phyloP scores from a whole-genome alignment of 1,140 invertebrate genomes.

The Leptopilina clavipes region DNA sequence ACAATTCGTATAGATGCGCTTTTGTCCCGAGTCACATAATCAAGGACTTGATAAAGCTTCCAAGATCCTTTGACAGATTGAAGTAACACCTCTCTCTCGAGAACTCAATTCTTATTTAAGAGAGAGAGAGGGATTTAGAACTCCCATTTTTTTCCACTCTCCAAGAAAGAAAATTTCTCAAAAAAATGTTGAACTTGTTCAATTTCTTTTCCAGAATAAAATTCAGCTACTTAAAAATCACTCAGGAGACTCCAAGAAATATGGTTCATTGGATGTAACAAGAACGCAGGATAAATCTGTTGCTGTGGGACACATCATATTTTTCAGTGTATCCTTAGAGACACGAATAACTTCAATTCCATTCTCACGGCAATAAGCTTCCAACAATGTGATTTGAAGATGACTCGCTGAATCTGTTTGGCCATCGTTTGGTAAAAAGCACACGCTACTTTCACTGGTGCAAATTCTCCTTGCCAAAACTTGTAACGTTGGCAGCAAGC shows the following conservation, averaged over 20 bases:
- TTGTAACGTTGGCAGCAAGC: conserved; percentile 64
- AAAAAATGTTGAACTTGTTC: conserved; percentile 1
- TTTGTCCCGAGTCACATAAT: background rate
- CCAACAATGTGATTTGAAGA: conserved; percentile 64
- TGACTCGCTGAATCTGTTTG: conserved; percentile 66
- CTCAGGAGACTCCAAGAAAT: conserved; percentile 58
- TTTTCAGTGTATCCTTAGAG: conserved; percentile 54
- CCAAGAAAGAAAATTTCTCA: background rate
- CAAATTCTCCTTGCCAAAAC: conserved; percentile 61
- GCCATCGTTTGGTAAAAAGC: conserved; percentile 62
- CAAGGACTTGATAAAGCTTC: conserved; percentile 2
- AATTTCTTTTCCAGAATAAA: conserved; percentile 26
- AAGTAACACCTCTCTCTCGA: background rate
- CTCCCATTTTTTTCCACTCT: background rate
- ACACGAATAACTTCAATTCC: conserved; percentile 63
- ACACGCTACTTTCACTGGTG: conserved; percentile 57
- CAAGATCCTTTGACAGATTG: background rate
- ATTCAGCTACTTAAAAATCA: conserved; percentile 47
- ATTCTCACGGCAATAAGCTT: conserved; percentile 67
- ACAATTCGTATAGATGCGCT: conserved; percentile 21
- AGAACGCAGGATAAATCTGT: conserved; percentile 61
- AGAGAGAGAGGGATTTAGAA: background rate
- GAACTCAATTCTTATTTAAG: background rate
- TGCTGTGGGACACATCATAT: conserved; percentile 56
- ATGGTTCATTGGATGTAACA: conserved; percentile 49